Conservation (phyloP, 2,888 invertebrate species). For the Diloba caeruleocephala region DNA sequence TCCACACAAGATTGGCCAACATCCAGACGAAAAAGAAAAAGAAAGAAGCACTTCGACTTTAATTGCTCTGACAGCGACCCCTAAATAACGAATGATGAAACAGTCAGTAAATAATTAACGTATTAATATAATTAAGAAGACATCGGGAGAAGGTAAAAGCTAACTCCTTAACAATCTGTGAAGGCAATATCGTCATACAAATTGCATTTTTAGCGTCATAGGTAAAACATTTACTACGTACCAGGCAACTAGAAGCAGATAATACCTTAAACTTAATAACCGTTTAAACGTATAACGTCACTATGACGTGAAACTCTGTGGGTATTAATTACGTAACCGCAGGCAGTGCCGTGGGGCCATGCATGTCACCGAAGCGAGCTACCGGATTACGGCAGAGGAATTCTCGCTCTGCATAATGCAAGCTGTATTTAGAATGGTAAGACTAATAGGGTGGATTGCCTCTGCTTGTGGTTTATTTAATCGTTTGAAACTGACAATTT, state of each 20-base stretch:
- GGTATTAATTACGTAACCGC: constrained; percentile 45
- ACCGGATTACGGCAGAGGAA: constrained; percentile 21
- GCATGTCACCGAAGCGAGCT: constrained; percentile 19
- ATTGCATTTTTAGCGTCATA: no score
- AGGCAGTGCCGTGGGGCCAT: constrained; percentile 23
- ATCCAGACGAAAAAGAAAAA: no score
- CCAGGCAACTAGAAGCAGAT: constrained; percentile 10
- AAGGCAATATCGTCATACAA: no score
- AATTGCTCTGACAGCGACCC: no score
- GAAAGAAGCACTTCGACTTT: no score
- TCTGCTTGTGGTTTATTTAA: background rate
- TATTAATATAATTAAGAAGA: no score
- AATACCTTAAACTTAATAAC: constrained; percentile 23
- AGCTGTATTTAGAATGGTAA: constrained; percentile 19
- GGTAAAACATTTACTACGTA: background rate
- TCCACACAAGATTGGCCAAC: no score
- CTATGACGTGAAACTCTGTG: constrained; percentile 23
- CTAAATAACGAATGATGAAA: no score
- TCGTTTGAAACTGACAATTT: no score
- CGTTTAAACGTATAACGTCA: constrained; percentile 20
- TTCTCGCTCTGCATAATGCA: constrained; percentile 32
- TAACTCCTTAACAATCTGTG: no score
- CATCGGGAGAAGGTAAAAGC: no score
- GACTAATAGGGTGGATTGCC: background rate
- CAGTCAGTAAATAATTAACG: no score